These are phyloP conservation scores for Sebastes alutus DNA, from an alignment of 2,797 vertebrate genomes.

Conservation along the genomic window DNA sequence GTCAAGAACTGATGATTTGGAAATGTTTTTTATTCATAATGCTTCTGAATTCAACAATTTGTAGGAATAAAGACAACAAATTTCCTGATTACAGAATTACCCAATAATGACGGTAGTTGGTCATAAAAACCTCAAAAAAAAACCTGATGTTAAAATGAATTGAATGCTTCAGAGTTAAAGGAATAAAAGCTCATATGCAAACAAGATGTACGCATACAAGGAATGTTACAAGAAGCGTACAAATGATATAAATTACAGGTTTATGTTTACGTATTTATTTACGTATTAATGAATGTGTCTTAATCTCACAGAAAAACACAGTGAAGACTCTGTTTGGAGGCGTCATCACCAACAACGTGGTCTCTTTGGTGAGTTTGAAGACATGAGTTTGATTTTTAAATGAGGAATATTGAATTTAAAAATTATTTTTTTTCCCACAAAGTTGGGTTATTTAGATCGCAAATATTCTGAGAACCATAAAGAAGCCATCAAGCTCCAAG, in stretches of 20 bases:
- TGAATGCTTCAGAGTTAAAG: background rate
- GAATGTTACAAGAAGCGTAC: background rate
- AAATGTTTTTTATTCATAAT: background rate
- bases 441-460: background rate
- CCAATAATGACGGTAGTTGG: background rate
- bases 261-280: background rate
- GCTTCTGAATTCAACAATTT: background rate
- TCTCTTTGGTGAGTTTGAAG: slow-evolving; percentile 90
- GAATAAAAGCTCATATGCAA: background rate
- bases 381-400: background rate
- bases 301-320: slow-evolving; percentile 91
- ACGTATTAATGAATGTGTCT: background rate
- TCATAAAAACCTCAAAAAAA: background rate
- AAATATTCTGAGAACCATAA: background rate
- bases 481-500: background rate
- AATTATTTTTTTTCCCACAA: no score
- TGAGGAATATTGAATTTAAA: background rate
- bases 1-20: background rate
- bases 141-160: background rate
- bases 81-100: background rate
- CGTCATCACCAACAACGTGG: slow-evolving; percentile 98
- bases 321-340: slow-evolving; percentile 98
- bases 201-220: background rate
- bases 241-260: background rate
- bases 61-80: background rate